Percentiles rank a stretch among this genome's conserved stretches.
Conservation (phyloP, 2,797 vertebrate genomes). For the Anableps anableps region DNA sequence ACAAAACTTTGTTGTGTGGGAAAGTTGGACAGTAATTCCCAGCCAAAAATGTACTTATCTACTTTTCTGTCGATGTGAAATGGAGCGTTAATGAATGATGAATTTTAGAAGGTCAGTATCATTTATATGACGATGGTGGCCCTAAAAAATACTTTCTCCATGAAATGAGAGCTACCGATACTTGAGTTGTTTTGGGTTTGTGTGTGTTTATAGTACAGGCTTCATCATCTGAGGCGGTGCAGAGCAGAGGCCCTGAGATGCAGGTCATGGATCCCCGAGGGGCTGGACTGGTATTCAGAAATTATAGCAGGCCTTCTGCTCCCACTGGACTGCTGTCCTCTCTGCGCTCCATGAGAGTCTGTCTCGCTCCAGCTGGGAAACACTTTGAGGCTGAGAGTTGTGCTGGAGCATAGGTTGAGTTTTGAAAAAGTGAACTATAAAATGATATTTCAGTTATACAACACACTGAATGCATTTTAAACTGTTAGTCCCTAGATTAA, state of each 20-base stretch:
- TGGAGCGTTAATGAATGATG: background rate
- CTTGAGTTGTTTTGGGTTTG: conserved; percentile 11
- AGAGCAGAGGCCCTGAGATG: conserved; percentile 66
- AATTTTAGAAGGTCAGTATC: conserved; percentile 47
- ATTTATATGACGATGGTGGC: conserved; percentile 38
- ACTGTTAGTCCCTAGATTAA: conserved; percentile 15
- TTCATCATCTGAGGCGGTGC: conserved; percentile 38
- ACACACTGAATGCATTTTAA: conserved; percentile 39
- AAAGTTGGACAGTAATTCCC: conserved; percentile 10
- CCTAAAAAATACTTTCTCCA: conserved; percentile 32
- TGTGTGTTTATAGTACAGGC: conserved; percentile 45
- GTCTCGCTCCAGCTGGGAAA: conserved; percentile 26
- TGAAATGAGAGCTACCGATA: conserved; percentile 17
- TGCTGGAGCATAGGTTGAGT: conserved; percentile 14
- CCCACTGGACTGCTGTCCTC: conserved; percentile 54
- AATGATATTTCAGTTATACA: conserved; percentile 32
- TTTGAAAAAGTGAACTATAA: conserved; percentile 55
- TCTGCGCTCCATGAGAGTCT: conserved; percentile 25
- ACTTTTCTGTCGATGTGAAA: conserved; percentile 15
- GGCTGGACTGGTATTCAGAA: conserved; percentile 74
- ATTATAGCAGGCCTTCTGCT: conserved; percentile 62
- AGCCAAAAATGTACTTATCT: background rate
- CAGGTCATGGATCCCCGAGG: conserved; percentile 75
- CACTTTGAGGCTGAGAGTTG: conserved; percentile 19
- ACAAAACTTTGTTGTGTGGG: conserved; percentile 10